Conservation (phyloP, 2,113 vertebrate species). For the Platysteira castanea region DNA sequence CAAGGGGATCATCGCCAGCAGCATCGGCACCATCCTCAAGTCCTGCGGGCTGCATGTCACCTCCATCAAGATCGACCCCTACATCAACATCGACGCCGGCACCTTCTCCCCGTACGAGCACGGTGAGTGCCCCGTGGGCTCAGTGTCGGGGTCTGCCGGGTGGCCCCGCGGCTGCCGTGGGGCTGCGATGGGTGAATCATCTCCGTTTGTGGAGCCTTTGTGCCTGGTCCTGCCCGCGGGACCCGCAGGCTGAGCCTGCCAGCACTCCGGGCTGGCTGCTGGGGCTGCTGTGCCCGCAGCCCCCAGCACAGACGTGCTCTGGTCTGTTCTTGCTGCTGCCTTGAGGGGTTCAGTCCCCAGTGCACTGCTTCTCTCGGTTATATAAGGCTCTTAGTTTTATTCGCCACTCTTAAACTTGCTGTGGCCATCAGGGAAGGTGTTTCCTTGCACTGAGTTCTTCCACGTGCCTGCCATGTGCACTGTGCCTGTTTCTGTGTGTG, state of each 20-base stretch:
- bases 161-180: neutral
- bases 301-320: neutral
- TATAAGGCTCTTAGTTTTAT: neutral
- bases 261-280: accelerated
- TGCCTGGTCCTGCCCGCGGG: accelerated
- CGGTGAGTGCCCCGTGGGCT: slow-evolving; percentile 67
- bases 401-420: accelerated
- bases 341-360: accelerated
- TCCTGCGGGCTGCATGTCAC: slow-evolving; percentile 93
- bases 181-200: accelerated
- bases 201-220: too few species aligned
- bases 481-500: neutral
- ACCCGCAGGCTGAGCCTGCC: neutral
- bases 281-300: neutral
- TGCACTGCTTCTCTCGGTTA: accelerated
- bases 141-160: accelerated
- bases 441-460: accelerated
- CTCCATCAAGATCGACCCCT: slow-evolving; percentile 96
- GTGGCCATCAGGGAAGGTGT: neutral
- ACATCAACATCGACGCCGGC: slow-evolving; percentile 96
- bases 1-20: slow-evolving; percentile 97
- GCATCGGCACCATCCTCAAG: slow-evolving; percentile 94
- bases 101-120: slow-evolving; percentile 97
- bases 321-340: neutral
- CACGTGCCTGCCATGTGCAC: accelerated